Conservation (phyloP, 1,140 invertebrate genomes). For the Drosophila varians region DNA sequence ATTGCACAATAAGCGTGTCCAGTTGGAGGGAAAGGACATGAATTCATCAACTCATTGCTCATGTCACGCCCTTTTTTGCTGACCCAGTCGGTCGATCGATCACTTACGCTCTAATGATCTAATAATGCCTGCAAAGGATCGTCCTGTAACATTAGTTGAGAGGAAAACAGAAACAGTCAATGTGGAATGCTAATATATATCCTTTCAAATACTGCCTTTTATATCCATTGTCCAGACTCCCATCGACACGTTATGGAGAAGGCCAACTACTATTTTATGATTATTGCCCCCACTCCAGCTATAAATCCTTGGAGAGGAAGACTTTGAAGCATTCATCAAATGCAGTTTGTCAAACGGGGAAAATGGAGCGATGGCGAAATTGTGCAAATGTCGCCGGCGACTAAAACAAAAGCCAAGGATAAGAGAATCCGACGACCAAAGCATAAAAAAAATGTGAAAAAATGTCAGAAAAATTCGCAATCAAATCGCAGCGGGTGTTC, state of each 20-base stretch:
- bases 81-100: constrained; percentile 47
- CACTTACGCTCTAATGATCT: constrained; percentile 71
- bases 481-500: constrained; percentile 71
- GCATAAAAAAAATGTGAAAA: constrained; percentile 62
- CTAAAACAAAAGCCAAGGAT: constrained; percentile 51
- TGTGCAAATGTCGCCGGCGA: constrained; percentile 18
- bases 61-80: constrained; percentile 57
- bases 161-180: too few species aligned
- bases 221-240: too few species aligned
- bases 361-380: constrained; percentile 41
- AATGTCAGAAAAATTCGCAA: constrained; percentile 79
- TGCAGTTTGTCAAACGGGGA: constrained; percentile 70
- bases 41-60: constrained; percentile 66
- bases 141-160: background rate
- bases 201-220: too few species aligned
- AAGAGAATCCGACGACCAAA: constrained; percentile 12
- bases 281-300: constrained; percentile 39
- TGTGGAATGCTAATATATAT: too few species aligned
- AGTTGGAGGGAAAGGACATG: constrained; percentile 55
- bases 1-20: constrained; percentile 79
- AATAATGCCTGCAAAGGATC: constrained; percentile 51
- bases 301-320: constrained; percentile 43
- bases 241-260: background rate
- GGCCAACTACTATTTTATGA: constrained; percentile 64
- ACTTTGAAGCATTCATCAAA: constrained; percentile 67